These are phyloP conservation scores for Cephalopholis sonnerati DNA, from an alignment of 2,113 vertebrate species.

Conservation along the genomic window DNA sequence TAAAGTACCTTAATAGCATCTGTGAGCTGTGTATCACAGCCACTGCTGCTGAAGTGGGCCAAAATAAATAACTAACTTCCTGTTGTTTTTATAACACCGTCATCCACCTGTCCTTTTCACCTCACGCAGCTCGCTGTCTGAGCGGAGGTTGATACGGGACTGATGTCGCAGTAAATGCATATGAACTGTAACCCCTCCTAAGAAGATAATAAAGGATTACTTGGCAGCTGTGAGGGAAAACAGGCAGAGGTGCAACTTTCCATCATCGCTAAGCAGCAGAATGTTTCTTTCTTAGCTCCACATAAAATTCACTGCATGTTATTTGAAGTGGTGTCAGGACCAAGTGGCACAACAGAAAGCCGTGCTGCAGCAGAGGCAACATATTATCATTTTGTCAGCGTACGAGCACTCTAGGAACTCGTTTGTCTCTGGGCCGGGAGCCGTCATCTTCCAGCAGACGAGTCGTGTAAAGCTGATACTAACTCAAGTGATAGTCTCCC, in stretches of 20 bases:
- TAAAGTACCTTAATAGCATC: neutral
- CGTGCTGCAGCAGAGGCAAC: slow-evolving; percentile 36
- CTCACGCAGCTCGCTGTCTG: neutral
- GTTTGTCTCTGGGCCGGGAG: slow-evolving; percentile 62
- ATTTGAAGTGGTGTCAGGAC: slow-evolving; percentile 43
- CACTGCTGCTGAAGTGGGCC: neutral
- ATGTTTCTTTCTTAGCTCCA: slow-evolving; percentile 15
- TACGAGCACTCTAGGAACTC: slow-evolving; percentile 50
- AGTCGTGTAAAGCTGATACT: slow-evolving; percentile 63
- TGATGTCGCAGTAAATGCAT: neutral
- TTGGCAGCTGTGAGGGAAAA: slow-evolving; percentile 24
- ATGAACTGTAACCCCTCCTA: neutral
- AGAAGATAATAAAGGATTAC: slow-evolving; percentile 34
- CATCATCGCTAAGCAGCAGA: slow-evolving; percentile 36
- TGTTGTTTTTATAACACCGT: neutral
- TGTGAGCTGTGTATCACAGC: neutral
- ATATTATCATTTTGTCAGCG: slow-evolving; percentile 67
- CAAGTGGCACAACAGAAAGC: slow-evolving; percentile 34
- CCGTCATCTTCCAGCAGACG: slow-evolving; percentile 55
- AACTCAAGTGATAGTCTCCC: slow-evolving; percentile 66
- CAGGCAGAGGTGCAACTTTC: slow-evolving; percentile 30
- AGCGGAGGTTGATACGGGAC: neutral
- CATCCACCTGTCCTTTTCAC: neutral
- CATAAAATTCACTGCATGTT: slow-evolving; percentile 22
- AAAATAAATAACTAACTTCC: neutral